Evolutionary conservation across 2,113 vertebrate genomes (phyloP).

Genomic region (Symphodus melops): DNA sequence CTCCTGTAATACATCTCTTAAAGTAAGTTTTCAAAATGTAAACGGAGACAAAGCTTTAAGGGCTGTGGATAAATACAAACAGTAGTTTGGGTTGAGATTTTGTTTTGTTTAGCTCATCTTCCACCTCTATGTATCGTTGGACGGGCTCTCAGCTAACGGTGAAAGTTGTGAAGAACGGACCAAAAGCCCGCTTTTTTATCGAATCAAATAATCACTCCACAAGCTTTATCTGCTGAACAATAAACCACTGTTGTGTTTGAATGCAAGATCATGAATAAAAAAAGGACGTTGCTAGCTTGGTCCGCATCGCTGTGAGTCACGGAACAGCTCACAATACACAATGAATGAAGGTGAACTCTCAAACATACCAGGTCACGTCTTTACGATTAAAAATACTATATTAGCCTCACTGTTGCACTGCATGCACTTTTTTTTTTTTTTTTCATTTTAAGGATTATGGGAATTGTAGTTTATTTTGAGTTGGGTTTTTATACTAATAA

Average conservation of each 20-base stretch:
- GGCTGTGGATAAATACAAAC: slow-evolving; percentile 31
- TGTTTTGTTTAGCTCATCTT: slow-evolving; percentile 36
- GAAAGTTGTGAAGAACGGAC: background rate
- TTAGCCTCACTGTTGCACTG: background rate
- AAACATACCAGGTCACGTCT: no score
- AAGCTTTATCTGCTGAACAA: no score
- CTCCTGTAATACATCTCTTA: slow-evolving; percentile 19
- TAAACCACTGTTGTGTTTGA: no score
- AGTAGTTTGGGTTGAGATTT: slow-evolving; percentile 44
- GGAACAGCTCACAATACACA: no score
- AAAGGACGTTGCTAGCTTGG: no score
- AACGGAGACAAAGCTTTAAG: slow-evolving; percentile 31
- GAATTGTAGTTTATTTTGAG: background rate
- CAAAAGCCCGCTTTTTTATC: no score
- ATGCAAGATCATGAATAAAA: no score
- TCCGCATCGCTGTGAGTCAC: no score
- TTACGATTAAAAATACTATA: background rate
- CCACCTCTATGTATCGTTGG: slow-evolving; percentile 23
- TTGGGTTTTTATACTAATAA: background rate
- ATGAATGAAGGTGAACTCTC: no score
- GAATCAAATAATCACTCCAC: no score
- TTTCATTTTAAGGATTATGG: background rate
- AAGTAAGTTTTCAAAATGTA: slow-evolving; percentile 24
- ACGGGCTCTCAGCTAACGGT: slow-evolving; percentile 22
- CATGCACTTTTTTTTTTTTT: background rate